Percentiles rank a stretch among this genome's conserved stretches.
phyloP scores from a whole-genome alignment of 2,888 invertebrate genomes.

The Falcaria lacertinaria region DNA sequence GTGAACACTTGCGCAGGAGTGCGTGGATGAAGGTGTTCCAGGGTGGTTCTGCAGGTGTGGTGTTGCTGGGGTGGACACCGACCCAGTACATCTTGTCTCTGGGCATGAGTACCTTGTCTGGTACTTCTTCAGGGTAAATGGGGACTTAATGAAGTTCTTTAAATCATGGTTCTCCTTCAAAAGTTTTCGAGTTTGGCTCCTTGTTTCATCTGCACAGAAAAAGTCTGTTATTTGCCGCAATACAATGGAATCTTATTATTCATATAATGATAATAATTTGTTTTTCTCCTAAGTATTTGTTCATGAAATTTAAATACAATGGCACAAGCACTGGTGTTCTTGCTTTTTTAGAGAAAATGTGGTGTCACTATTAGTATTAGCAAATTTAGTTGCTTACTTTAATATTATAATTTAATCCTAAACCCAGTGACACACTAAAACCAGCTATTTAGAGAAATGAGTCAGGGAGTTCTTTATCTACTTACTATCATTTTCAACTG shows the following conservation, averaged over 20 bases:
- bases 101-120: constrained; percentile 55
- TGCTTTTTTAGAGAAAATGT: too few relatives aligned
- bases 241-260: not conserved
- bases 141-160: constrained; percentile 71
- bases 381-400: too few relatives aligned
- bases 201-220: constrained; percentile 45
- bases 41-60: constrained; percentile 63
- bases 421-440: too few relatives aligned
- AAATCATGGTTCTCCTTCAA: constrained; percentile 56
- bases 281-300: not conserved
- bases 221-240: constrained; percentile 1
- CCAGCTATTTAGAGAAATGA: too few relatives aligned
- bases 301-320: constrained; percentile 2
- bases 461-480: too few relatives aligned
- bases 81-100: constrained; percentile 50
- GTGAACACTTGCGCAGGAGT: constrained; percentile 63
- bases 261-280: not conserved
- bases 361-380: too few relatives aligned
- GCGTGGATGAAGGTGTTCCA: constrained; percentile 66
- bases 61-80: constrained; percentile 61
- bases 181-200: constrained; percentile 48
- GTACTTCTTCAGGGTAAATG: constrained; percentile 70
- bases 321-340: too few relatives aligned
- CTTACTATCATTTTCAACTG: too few relatives aligned
- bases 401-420: too few relatives aligned